Conservation (phyloP, 2,797 vertebrate species). For the Ctenosaura bakeri region DNA sequence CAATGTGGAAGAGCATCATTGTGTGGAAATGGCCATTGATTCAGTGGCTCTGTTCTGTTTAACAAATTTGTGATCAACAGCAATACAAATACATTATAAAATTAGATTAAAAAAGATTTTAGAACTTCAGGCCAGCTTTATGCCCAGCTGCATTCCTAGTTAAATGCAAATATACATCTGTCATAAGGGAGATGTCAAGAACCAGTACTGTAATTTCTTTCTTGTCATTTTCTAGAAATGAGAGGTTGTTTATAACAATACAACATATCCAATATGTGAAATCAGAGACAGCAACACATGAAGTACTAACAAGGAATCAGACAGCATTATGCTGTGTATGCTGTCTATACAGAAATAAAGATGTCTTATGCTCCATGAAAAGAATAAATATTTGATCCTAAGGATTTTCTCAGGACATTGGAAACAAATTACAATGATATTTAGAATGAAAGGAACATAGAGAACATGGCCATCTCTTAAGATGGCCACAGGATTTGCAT, state of each 20-base stretch:
- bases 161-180: background rate
- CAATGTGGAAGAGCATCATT: too few species aligned
- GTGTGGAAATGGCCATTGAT: too few species aligned
- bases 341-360: background rate
- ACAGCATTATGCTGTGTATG: background rate
- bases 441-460: background rate
- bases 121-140: background rate
- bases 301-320: background rate
- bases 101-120: background rate
- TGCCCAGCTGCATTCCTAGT: background rate
- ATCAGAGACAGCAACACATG: background rate
- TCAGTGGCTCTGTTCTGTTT: too few species aligned
- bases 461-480: background rate
- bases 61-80: background rate
- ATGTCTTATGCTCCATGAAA: background rate
- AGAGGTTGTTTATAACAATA: background rate
- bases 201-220: background rate
- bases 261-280: background rate
- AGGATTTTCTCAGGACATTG: background rate
- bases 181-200: background rate
- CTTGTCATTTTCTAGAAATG: background rate
- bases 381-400: background rate
- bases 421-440: background rate
- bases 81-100: background rate
- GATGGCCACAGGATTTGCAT: background rate